Conservation (phyloP, 2,888 invertebrate genomes). For the Trisateles emortualis region DNA sequence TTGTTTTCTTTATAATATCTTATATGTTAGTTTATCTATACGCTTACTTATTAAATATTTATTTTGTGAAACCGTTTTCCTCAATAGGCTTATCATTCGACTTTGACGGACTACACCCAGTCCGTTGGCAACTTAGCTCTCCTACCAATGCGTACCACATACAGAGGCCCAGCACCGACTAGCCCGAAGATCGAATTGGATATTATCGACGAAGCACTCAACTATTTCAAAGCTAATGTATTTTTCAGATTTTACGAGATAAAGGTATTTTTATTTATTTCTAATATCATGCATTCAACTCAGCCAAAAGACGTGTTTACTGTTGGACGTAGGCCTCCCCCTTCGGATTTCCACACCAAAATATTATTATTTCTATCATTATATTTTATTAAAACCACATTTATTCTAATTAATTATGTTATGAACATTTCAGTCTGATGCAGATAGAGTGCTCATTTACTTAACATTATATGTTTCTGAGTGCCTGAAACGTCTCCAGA, state of each 20-base stretch:
- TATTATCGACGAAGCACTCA: slow-evolving; percentile 98
- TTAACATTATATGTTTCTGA: slow-evolving; percentile 99
- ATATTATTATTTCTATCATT: too few species aligned
- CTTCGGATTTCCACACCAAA: too few species aligned
- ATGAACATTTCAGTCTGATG: slow-evolving; percentile 92
- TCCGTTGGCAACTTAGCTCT: slow-evolving; percentile 97
- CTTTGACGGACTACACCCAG: slow-evolving; percentile 91
- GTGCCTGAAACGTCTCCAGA: slow-evolving; percentile 97
- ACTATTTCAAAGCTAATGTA: slow-evolving; percentile 99
- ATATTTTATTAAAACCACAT: too few species aligned
- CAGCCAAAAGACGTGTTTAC: too few species aligned
- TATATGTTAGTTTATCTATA: too few species aligned
- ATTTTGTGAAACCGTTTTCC: slow-evolving; percentile 50
- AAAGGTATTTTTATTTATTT: too few species aligned
- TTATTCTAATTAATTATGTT: slow-evolving; percentile 1
- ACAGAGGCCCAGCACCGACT: slow-evolving; percentile 96
- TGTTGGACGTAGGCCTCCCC: too few species aligned
- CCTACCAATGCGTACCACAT: slow-evolving; percentile 95
- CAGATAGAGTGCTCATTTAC: slow-evolving; percentile 98
- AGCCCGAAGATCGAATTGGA: slow-evolving; percentile 90
- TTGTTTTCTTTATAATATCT: slow-evolving; percentile 3
- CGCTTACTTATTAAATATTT: background rate
- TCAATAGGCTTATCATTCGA: slow-evolving; percentile 97
- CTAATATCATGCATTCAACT: too few species aligned
- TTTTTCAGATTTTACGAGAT: slow-evolving; percentile 99